phyloP scores from a whole-genome alignment of 2,888 invertebrate genomes.

The Polymixis lichenea region DNA sequence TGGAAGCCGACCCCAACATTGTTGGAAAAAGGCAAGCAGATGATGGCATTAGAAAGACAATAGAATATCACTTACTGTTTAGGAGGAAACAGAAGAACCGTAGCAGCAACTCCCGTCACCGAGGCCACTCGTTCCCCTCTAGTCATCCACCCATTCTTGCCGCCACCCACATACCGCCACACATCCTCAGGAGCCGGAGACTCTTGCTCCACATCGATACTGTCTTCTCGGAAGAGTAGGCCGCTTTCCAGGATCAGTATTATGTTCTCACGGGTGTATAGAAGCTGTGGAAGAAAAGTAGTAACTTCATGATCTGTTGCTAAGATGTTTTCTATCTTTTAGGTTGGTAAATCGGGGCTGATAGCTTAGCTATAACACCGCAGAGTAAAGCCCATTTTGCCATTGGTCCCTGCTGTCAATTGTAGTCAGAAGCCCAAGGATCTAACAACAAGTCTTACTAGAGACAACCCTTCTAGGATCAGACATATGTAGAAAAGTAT shows the following conservation, averaged over 20 bases:
- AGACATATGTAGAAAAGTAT: too few species aligned
- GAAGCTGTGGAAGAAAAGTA: constrained; percentile 72
- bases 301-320: too few species aligned
- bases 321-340: neutral
- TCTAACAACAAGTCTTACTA: too few species aligned
- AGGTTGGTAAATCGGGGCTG: too few species aligned
- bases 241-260: constrained; percentile 85
- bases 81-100: constrained; percentile 75
- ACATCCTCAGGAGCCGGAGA: constrained; percentile 74
- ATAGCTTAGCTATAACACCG: too few species aligned
- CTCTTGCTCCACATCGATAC: constrained; percentile 84
- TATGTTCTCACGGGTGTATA: constrained; percentile 79
- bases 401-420: too few species aligned
- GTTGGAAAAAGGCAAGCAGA: too few species aligned
- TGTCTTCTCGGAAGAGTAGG: constrained; percentile 86
- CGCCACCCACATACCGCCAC: constrained; percentile 76
- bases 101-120: constrained; percentile 61
- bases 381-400: too few species aligned
- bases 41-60: neutral
- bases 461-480: too few species aligned
- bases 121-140: constrained; percentile 75
- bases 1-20: too few species aligned
- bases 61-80: constrained; percentile 69
- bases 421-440: too few species aligned
- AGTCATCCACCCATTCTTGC: constrained; percentile 79